Evolutionary conservation across 2,888 invertebrate genomes (phyloP).

Genomic region (Epistrophe eligans): DNA sequence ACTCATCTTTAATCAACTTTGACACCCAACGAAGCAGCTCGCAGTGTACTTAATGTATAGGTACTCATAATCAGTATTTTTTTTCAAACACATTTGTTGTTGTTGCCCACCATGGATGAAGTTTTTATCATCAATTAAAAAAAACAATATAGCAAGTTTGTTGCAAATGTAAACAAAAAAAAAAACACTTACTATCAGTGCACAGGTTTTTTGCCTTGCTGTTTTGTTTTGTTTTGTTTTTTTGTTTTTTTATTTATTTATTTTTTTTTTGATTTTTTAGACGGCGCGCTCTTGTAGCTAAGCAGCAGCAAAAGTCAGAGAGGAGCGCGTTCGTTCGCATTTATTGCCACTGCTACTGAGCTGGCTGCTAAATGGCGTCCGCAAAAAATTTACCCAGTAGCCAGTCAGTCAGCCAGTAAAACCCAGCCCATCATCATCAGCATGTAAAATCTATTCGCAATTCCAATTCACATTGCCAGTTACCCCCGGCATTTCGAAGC

Average conservation of each 20-base stretch:
- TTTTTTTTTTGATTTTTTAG: slow-evolving; percentile 20
- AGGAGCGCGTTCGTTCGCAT: slow-evolving; percentile 20
- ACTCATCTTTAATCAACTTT: slow-evolving; percentile 8
- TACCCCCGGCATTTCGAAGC: slow-evolving; percentile 59
- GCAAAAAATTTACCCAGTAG: slow-evolving; percentile 40
- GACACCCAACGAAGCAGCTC: neutral
- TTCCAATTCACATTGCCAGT: slow-evolving; percentile 54
- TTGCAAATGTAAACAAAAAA: slow-evolving; percentile 35
- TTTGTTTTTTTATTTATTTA: neutral
- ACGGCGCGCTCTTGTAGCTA: slow-evolving; percentile 50
- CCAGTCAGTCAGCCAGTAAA: slow-evolving; percentile 10
- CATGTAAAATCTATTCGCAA: slow-evolving; percentile 52
- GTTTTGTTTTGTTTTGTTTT: neutral
- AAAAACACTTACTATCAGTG: slow-evolving; percentile 45
- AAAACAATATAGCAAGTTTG: slow-evolving; percentile 40
- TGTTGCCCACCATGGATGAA: slow-evolving; percentile 24
- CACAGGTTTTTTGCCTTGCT: slow-evolving; percentile 30
- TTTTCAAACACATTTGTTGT: neutral
- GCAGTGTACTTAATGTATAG: neutral
- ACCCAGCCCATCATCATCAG: slow-evolving; percentile 34
- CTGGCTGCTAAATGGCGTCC: slow-evolving; percentile 45
- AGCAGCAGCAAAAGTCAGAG: slow-evolving; percentile 20
- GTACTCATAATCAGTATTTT: slow-evolving; percentile 15
- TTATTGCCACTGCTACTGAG: slow-evolving; percentile 28
- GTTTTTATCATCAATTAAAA: slow-evolving; percentile 28